Percentiles rank a stretch among this genome's conserved stretches.
Evolutionary conservation across 2,888 invertebrate species (phyloP).

Genomic region (Philereme transversata): DNA sequence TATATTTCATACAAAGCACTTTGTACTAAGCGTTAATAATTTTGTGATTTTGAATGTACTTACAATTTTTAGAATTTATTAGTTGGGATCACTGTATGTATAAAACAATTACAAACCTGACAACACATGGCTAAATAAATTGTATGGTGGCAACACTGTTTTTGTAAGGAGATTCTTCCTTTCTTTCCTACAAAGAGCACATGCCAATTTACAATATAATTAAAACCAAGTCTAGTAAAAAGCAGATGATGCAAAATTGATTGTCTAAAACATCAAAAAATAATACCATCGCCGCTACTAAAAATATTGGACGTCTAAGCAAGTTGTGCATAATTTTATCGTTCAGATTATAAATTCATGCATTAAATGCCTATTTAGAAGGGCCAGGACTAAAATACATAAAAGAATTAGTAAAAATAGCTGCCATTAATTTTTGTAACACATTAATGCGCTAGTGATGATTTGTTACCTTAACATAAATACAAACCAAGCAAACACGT

Average conservation of each 20-base stretch:
- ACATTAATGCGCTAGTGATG: constrained; percentile 7
- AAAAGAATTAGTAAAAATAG: constrained; percentile 5
- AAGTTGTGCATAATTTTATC: constrained; percentile 5
- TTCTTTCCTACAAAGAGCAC: background rate
- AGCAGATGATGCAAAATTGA: background rate
- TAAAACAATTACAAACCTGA: background rate
- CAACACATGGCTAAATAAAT: background rate
- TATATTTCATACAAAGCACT: constrained; percentile 71
- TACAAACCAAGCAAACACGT: constrained; percentile 1
- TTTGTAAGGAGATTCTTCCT: background rate
- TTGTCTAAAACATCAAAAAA: background rate
- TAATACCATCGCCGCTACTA: background rate
- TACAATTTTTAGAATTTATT: constrained; percentile 12
- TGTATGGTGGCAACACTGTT: background rate
- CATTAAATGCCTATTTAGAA: constrained; percentile 8
- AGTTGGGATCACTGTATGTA: constrained; percentile 8
- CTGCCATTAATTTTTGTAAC: constrained; percentile 13
- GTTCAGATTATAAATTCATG: constrained; percentile 5
- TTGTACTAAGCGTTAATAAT: constrained; percentile 73
- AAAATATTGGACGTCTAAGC: background rate
- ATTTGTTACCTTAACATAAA: constrained; percentile 1
- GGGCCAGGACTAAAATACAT: constrained; percentile 6
- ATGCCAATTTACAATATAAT: background rate
- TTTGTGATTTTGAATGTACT: constrained; percentile 11
- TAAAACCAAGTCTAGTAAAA: background rate